phyloP scores from a whole-genome alignment of 2,113 vertebrate genomes.

The Lynx canadensis region DNA sequence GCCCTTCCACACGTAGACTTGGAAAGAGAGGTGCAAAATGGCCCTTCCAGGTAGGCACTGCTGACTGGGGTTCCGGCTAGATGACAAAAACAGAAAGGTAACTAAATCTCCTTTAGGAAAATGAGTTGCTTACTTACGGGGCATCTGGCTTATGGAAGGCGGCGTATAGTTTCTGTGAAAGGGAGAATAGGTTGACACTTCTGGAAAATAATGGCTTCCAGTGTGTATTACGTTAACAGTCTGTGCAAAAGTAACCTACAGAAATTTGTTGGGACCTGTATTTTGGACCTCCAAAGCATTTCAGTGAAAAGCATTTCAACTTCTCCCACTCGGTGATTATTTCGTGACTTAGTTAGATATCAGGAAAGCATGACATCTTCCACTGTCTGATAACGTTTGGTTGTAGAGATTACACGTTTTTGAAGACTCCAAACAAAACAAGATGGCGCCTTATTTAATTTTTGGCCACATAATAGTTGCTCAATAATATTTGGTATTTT shows the following conservation, averaged over 20 bases:
- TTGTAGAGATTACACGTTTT: not conserved
- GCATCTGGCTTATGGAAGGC: not conserved
- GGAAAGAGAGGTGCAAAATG: not conserved
- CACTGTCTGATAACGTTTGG: not conserved
- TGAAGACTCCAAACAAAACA: not conserved
- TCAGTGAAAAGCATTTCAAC: not conserved
- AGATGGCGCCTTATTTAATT: not conserved
- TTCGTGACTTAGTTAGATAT: not conserved
- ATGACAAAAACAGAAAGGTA: constrained; percentile 59
- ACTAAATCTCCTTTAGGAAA: not conserved
- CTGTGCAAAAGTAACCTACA: not conserved
- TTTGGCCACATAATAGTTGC: not conserved
- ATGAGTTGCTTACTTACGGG: constrained; percentile 5
- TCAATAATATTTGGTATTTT: not conserved
- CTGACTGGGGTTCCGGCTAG: not conserved
- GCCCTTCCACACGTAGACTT: not conserved
- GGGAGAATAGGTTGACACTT: not conserved
- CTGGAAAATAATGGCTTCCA: not conserved
- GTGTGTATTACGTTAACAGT: not conserved
- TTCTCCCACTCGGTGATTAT: not conserved
- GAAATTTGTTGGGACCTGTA: not conserved
- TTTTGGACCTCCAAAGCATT: not conserved
- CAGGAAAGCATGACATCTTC: not conserved
- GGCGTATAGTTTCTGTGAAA: not conserved
- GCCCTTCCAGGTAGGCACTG: not conserved